Conservation (phyloP, 2,113 vertebrate species). For the Tonatia bakeri region DNA sequence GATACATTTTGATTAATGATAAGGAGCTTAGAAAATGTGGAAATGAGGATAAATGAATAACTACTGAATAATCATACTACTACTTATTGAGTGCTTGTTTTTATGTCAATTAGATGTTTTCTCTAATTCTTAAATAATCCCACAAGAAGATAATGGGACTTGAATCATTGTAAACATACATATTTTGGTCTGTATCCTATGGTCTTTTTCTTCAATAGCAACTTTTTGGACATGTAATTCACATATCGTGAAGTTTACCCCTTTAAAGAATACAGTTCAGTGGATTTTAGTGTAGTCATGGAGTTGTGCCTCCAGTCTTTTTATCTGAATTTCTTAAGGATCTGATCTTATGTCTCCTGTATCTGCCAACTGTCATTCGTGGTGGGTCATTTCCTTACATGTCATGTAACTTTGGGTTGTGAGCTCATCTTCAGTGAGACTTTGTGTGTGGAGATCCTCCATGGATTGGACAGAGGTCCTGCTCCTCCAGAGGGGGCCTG, state of each 20-base stretch:
- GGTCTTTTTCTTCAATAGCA: neutral
- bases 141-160: neutral
- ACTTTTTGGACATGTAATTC: neutral
- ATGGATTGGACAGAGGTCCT: neutral
- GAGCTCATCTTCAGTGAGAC: neutral
- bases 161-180: neutral
- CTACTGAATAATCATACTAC: neutral
- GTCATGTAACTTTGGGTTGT: neutral
- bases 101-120: neutral
- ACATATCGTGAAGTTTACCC: neutral
- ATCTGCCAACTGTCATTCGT: neutral
- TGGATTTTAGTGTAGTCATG: neutral
- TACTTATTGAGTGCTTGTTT: neutral
- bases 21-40: neutral
- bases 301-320: neutral
- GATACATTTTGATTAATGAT: slow-evolving; percentile 15
- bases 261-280: neutral
- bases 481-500: neutral
- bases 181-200: neutral
- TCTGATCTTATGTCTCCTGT: neutral
- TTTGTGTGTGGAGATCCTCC: neutral
- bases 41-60: slow-evolving; percentile 25
- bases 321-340: neutral
- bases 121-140: slow-evolving; percentile 23
- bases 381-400: neutral